A percentile compares a stretch with the other conserved stretches of the same genome.
Evolutionary conservation across 2,113 vertebrate genomes (phyloP).

Genomic region (Talpa occidentalis): DNA sequence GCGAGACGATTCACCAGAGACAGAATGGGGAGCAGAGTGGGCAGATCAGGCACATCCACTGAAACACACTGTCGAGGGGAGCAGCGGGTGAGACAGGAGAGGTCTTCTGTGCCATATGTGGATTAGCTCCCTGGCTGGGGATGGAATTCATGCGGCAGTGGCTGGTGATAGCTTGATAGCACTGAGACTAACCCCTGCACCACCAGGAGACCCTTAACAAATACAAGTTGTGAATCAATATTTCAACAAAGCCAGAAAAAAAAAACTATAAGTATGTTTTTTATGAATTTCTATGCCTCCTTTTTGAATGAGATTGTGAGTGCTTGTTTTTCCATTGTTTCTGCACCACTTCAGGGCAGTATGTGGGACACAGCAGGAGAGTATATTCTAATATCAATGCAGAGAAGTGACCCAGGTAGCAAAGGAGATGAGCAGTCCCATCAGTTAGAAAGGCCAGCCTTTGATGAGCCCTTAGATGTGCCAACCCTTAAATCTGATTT

Average conservation of each 20-base stretch:
- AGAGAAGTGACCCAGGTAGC: slow-evolving; percentile 43
- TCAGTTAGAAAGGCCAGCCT: slow-evolving; percentile 45
- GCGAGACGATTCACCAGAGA: too few species aligned
- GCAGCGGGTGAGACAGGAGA: too few species aligned
- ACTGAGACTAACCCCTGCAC: too few species aligned
- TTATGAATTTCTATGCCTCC: background rate
- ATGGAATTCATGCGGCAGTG: too few species aligned
- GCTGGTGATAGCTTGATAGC: too few species aligned
- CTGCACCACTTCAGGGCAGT: background rate
- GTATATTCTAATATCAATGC: background rate
- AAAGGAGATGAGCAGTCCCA: slow-evolving; percentile 13
- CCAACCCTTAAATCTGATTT: slow-evolving; percentile 45
- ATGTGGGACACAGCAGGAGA: background rate
- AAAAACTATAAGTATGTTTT: background rate
- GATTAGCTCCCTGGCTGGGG: too few species aligned
- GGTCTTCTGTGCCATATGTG: too few species aligned
- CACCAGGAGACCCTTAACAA: too few species aligned
- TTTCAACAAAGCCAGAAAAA: background rate
- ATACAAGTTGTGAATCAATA: background rate
- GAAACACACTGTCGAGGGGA: too few species aligned
- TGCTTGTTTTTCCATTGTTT: slow-evolving; percentile 23
- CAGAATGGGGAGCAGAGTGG: too few species aligned
- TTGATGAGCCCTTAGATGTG: slow-evolving; percentile 28
- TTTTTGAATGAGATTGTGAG: background rate
- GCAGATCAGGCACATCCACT: too few species aligned